Base-by-base conservation (phyloP, 2,797 vertebrate genomes). In the Ateles fusciceps region DNA sequence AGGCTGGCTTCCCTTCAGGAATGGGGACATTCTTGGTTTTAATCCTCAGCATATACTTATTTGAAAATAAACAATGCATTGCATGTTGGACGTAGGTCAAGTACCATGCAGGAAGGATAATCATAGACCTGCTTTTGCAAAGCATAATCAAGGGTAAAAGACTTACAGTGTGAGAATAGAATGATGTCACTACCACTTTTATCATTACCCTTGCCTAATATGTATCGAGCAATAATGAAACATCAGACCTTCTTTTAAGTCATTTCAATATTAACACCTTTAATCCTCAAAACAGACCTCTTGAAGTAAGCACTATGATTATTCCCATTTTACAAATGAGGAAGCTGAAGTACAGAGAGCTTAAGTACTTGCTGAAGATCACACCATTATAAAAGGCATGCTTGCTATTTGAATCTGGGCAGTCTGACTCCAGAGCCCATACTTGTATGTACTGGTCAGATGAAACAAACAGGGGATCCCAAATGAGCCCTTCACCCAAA, bases 11-110 rank as follows among this genome's bases (percentile, higher is more conserved):
- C 9, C 50, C 50, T 85, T 88, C 22, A 14, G 44, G 30, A 81
- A 74, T 26, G 57, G 64, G 24, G 22, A 85, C 92, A 55, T 74
- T 28, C 59, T 93, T 95, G 59, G 19, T 90, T 94, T 80, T 52
- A 94, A 64, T 86, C n/a, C 33, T 94, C 5, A 57, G 13, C 75
- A 76, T 76, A 5, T 86, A 61, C 68, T 59, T 87, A 84, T 85
- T 84, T 80, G 14, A 26, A 76, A 44, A n/a, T 44, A 30, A 59
- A 84, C 94, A 64, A 72, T 26, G 5, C 48, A 26, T 39, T 95
- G 28, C 48, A 39, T 71, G 8, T 55, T 33, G 76, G 14, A 59
- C 22, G 44, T 21, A 44, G 71, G 24, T 46, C 72, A 17, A 30
- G 19, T 64, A 39, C 1, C 24, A 30, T 83, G 13, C 21, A 89